Percentiles rank a stretch among this genome's conserved stretches.
Evolutionary conservation across 2,113 vertebrate genomes (phyloP).

Genomic region (Nycticebus coucang): DNA sequence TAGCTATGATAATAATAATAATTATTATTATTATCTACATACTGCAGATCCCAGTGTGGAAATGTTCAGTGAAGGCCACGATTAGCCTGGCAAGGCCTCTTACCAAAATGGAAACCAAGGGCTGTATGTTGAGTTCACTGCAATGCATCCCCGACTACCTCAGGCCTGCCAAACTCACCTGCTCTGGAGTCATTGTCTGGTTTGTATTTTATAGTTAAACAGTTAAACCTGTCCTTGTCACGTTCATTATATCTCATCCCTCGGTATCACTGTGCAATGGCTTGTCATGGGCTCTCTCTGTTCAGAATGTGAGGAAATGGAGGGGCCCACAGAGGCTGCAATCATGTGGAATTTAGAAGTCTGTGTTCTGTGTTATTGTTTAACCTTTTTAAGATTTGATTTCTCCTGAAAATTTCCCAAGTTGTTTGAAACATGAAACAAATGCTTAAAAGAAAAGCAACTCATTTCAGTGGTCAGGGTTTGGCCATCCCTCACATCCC

Average conservation of each 20-base stretch:
- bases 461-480: not conserved
- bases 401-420: not conserved
- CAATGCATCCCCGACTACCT: not conserved
- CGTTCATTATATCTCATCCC: not conserved
- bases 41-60: not conserved
- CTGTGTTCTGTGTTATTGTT: not conserved
- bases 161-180: not conserved
- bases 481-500: not conserved
- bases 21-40: not conserved
- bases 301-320: not conserved
- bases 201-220: constrained; percentile 19
- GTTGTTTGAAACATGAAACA: constrained; percentile 12
- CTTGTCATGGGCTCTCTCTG: not conserved
- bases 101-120: not conserved
- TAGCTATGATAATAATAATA: not conserved
- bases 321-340: not conserved
- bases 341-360: not conserved
- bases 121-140: not conserved
- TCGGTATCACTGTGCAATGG: not conserved
- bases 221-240: not conserved
- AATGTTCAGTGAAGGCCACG: not conserved
- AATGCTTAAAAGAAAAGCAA: not conserved
- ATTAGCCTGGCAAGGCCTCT: not conserved
- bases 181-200: not conserved
- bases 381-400: not conserved